A percentile compares a stretch with the other conserved stretches of the same genome.
Conservation (phyloP, 53 echinoderm and acorn worm genomes). For the Holothuria leucospilota region DNA sequence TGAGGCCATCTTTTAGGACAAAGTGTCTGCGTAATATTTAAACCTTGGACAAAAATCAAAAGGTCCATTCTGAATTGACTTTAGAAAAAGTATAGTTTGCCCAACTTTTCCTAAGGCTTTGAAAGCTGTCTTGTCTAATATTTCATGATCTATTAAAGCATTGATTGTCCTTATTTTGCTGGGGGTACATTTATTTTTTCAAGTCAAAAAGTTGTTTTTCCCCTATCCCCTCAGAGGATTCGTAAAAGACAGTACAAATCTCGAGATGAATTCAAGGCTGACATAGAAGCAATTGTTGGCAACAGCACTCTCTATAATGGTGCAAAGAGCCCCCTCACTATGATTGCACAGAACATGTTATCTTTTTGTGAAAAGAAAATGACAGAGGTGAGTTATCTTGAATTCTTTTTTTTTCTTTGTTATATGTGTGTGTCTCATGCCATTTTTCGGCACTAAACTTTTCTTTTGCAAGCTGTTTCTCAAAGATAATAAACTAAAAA, state of each 20-base stretch:
- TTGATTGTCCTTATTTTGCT: conserved; percentile 4
- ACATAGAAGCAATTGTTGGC: conserved; percentile 82
- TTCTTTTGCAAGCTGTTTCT: too few species aligned
- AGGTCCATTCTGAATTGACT: too few species aligned
- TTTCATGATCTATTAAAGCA: neutral
- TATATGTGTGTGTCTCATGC: too few species aligned
- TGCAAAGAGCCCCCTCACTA: conserved; percentile 91
- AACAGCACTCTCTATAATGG: conserved; percentile 94
- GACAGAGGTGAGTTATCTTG: conserved; percentile 69
- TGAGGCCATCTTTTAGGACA: too few species aligned
- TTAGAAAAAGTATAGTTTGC: too few species aligned
- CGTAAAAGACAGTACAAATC: conserved; percentile 80
- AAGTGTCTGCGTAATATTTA: too few species aligned
- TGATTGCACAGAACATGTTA: conserved; percentile 90
- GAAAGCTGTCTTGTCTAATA: neutral
- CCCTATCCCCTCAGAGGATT: conserved; percentile 55
- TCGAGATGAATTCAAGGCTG: conserved; percentile 76
- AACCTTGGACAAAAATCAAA: too few species aligned
- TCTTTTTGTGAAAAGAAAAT: conserved; percentile 77
- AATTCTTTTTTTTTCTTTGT: neutral
- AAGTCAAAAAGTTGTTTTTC: neutral
- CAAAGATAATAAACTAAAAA: too few species aligned
- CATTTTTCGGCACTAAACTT: too few species aligned
- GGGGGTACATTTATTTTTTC: neutral
- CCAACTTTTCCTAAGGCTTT: too few species aligned